A percentile compares a stretch with the other conserved stretches of the same genome.
Conservation (phyloP, 2,888 invertebrate genomes). For the Philonicus albiceps region DNA sequence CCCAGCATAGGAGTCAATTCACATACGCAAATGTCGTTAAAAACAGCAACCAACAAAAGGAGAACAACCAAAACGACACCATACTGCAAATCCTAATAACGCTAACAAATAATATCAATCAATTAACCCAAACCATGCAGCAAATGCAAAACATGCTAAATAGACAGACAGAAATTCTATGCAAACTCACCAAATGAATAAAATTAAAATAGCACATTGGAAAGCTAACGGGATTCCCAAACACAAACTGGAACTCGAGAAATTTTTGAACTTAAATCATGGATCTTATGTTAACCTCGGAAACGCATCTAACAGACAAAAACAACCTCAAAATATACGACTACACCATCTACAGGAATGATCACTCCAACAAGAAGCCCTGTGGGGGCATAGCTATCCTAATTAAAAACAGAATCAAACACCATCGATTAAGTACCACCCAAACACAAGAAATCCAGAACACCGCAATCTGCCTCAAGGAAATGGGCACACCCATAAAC, state of each 20-base stretch:
- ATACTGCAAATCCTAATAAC: too few species aligned
- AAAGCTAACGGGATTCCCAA: neutral
- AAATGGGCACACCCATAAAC: neutral
- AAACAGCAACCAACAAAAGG: neutral
- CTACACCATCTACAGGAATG: neutral
- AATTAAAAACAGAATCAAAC: too few species aligned
- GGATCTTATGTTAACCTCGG: neutral
- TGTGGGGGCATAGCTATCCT: too few species aligned
- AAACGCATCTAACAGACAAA: neutral
- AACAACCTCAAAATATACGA: too few species aligned
- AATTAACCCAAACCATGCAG: too few species aligned
- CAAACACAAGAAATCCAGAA: too few species aligned
- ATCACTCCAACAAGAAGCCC: too few species aligned
- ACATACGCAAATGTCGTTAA: neutral
- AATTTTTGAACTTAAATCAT: neutral
- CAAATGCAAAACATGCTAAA: too few species aligned
- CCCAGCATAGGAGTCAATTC: too few species aligned
- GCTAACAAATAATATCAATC: neutral
- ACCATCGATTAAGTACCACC: neutral
- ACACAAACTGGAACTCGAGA: neutral
- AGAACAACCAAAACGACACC: neutral
- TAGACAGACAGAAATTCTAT: neutral
- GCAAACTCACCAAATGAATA: neutral
- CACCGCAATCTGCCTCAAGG: too few species aligned
- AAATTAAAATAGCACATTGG: neutral